Percentiles rank a stretch among this genome's conserved stretches.
These are phyloP conservation scores for Phymatocera aterrima DNA, from an alignment of 2,888 invertebrate genomes.

Conservation along the genomic window DNA sequence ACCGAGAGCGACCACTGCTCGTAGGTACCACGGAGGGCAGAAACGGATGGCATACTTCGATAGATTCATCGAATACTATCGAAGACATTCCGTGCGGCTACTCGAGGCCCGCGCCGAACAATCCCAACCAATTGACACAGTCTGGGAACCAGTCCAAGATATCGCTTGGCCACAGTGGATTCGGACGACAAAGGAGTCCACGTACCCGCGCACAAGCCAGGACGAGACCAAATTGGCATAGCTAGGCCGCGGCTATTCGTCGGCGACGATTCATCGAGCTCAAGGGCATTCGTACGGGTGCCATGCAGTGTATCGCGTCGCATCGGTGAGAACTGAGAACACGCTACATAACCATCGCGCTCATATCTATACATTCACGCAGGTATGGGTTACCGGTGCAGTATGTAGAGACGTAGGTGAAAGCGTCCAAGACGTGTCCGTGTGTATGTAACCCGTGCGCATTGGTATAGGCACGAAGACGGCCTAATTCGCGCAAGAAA, in stretches of 20 bases:
- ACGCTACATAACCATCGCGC: slow-evolving; percentile 18
- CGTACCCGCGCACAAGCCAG: not conserved
- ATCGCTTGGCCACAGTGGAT: not conserved
- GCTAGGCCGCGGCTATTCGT: slow-evolving; percentile 43
- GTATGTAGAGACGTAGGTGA: slow-evolving; percentile 2
- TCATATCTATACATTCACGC: slow-evolving; percentile 30
- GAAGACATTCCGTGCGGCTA: slow-evolving; percentile 69
- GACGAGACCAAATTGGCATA: slow-evolving; percentile 45
- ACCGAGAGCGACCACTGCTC: not conserved
- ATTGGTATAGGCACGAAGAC: slow-evolving; percentile 62
- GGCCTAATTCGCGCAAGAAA: slow-evolving; percentile 72
- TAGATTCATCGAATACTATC: slow-evolving; percentile 75
- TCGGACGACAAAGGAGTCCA: slow-evolving; percentile 43
- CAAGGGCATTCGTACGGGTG: slow-evolving; percentile 24
- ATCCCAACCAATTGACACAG: slow-evolving; percentile 71
- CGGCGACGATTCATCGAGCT: slow-evolving; percentile 42
- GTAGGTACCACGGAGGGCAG: not conserved
- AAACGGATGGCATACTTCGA: slow-evolving; percentile 69
- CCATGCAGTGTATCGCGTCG: slow-evolving; percentile 15
- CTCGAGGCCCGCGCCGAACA: slow-evolving; percentile 60
- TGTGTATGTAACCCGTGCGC: not conserved
- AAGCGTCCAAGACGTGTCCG: not conserved
- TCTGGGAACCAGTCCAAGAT: slow-evolving; percentile 62
- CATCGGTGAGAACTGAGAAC: slow-evolving; percentile 35
- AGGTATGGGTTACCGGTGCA: no score